Evolutionary conservation across 2,888 invertebrate genomes (phyloP), one percentile per base, ranked within the genome.

Genomic region (Drosophila merina): DNA sequence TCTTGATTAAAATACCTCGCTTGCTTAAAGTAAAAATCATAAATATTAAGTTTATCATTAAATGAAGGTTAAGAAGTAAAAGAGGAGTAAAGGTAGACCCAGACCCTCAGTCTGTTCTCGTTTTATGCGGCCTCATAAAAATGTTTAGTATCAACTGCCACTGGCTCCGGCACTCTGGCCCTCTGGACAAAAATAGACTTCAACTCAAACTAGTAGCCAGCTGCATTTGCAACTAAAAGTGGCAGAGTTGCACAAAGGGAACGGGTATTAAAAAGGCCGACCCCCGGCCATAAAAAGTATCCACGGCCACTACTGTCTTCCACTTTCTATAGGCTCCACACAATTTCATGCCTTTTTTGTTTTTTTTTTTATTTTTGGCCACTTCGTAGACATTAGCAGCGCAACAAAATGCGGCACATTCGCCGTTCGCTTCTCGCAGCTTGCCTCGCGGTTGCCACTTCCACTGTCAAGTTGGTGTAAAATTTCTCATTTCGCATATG

Each of bases 401-500:
- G 6, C 57, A 48, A 14, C 72, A 64, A 28, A 72, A 52, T 59
- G 57, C 59, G 54, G 79, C 82, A 75, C 85, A 85, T 82, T 81
- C 82, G 74, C 85, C 77, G 84, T 81, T 81, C 14, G 40, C 40
- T 20, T 42, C 20, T 36, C 82, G 74, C 85, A 79, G 84, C 79
- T 81, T 8, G 40, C 40, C 14, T 42, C 20, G n/a, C 20, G 40
- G 77, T 74, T 82, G 81, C 82, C 82, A 79, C 82, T 82, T 84
- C 83, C 80, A 80, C 83, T 85, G 86, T 82, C 83, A 83, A 80
- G 86, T 79, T 83, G 83, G 83, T 83, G 83, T 83, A 83, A 85
- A 82, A 85, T 83, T 83, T 83, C 76, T 85, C 86, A 85, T 83
- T 83, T 85, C 78, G 80, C 86, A 83, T 83, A 85, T 83, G 86